Evolutionary conservation across 2,797 vertebrate genomes (phyloP).

Genomic region (Moxostoma hubbsi): DNA sequence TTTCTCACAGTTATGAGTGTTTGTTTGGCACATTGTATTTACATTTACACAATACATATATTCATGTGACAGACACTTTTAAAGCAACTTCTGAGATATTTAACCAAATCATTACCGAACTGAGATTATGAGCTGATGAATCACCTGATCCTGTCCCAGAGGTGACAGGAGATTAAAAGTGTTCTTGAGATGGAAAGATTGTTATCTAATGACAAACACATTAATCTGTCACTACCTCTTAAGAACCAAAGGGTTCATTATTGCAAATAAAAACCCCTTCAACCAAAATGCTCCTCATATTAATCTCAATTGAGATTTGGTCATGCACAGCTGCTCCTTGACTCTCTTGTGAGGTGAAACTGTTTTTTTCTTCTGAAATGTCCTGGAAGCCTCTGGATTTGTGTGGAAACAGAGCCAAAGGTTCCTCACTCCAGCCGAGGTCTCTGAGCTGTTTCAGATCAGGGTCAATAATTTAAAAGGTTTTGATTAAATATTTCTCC

Average conservation of each 20-base stretch:
- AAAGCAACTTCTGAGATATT: background rate
- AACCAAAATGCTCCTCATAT: conserved; percentile 32
- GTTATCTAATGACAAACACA: conserved; percentile 6
- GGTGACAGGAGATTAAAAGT: conserved; percentile 17
- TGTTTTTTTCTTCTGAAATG: conserved; percentile 14
- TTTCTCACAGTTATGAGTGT: too few relatives aligned
- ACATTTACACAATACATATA: too few relatives aligned
- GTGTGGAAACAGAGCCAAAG: too few relatives aligned
- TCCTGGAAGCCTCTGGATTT: conserved; percentile 39
- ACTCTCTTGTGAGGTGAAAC: conserved; percentile 33
- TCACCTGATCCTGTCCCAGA: background rate
- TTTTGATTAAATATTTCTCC: conserved; percentile 56
- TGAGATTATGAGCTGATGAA: background rate
- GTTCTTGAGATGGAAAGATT: conserved; percentile 5
- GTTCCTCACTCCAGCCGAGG: background rate
- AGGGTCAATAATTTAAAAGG: conserved; percentile 38
- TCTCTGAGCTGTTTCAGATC: background rate
- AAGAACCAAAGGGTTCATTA: background rate
- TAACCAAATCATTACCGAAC: background rate
- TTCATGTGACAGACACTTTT: too few relatives aligned
- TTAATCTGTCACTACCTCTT: conserved; percentile 31
- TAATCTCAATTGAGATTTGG: conserved; percentile 37
- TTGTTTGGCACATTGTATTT: too few relatives aligned
- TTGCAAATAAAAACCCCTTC: conserved; percentile 11
- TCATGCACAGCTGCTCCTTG: conserved; percentile 20